Evolutionary conservation across 35 echinoderm and acorn worm species (phyloP).

Genomic region (Apostichopus parvimensis): DNA sequence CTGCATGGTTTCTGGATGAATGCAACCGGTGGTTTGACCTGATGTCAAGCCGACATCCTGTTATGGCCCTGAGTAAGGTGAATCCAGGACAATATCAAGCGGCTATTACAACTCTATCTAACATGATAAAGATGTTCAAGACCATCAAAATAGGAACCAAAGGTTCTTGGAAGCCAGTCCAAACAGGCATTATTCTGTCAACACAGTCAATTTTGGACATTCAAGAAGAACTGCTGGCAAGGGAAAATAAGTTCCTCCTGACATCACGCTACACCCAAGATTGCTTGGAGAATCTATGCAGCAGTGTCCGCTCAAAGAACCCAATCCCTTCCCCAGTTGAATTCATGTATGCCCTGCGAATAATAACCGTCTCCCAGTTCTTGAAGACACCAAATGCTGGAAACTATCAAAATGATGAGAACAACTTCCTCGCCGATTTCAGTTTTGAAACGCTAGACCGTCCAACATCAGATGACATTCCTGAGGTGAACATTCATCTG

Average conservation of each 20-base stretch:
- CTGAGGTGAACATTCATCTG: too few species aligned
- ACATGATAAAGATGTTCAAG: background rate
- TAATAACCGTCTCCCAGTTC: background rate
- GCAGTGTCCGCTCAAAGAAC: background rate
- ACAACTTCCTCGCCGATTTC: too few species aligned
- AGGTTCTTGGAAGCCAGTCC: background rate
- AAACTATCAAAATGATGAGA: too few species aligned
- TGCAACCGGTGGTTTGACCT: background rate
- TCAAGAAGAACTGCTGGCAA: background rate
- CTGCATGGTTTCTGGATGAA: conserved; percentile 9
- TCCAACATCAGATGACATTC: too few species aligned
- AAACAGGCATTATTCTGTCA: background rate
- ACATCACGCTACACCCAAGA: background rate
- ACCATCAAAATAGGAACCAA: background rate
- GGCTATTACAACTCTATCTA: background rate
- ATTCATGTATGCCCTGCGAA: background rate
- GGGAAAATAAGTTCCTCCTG: background rate
- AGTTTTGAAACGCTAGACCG: too few species aligned
- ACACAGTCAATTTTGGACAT: background rate
- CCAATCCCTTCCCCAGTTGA: background rate
- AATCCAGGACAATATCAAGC: too few species aligned
- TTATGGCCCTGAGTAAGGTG: background rate
- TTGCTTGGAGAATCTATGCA: too few species aligned
- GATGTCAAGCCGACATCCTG: conserved; percentile 14
- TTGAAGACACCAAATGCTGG: background rate